Evolutionary conservation across 2,797 vertebrate genomes (phyloP).

Genomic region (Molossus alvarezi): DNA sequence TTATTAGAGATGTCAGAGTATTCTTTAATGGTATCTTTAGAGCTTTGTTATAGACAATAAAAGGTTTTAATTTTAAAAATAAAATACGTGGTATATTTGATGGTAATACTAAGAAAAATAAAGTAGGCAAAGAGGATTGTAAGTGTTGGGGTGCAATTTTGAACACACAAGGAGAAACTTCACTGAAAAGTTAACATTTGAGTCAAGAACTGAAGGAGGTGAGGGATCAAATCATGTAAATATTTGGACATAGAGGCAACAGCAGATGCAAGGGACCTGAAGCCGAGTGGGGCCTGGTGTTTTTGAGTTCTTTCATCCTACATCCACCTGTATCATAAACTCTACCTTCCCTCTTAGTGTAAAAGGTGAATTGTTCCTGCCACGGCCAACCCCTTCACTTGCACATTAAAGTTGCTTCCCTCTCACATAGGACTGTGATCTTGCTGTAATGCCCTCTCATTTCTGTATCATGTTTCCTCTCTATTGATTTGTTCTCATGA

Average conservation of each 20-base stretch:
- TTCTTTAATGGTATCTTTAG: conserved; percentile 38
- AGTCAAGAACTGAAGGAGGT: conserved; percentile 46
- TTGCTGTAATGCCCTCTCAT: neutral
- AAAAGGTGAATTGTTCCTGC: neutral
- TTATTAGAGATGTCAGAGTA: conserved; percentile 47
- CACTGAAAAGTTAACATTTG: conserved; percentile 49
- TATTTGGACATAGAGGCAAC: conserved; percentile 17
- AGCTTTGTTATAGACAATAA: neutral
- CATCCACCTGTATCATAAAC: neutral
- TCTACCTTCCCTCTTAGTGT: neutral
- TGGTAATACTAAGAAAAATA: conserved; percentile 36
- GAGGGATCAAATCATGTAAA: neutral
- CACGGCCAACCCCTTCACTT: neutral
- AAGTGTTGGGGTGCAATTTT: conserved; percentile 10
- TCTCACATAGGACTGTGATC: neutral
- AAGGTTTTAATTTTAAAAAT: conserved; percentile 34
- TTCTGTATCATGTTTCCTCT: conserved; percentile 14
- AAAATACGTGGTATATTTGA: conserved; percentile 39
- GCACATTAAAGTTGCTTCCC: neutral
- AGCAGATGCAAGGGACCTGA: neutral
- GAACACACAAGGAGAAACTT: neutral
- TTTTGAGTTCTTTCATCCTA: conserved; percentile 22
- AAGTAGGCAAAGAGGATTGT: neutral
- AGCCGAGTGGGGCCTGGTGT: neutral
- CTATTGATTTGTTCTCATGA: neutral